Evolutionary conservation across 1,140 invertebrate genomes (phyloP), one percentile per base, ranked within the genome.

Genomic region (Lucilia cuprina): DNA sequence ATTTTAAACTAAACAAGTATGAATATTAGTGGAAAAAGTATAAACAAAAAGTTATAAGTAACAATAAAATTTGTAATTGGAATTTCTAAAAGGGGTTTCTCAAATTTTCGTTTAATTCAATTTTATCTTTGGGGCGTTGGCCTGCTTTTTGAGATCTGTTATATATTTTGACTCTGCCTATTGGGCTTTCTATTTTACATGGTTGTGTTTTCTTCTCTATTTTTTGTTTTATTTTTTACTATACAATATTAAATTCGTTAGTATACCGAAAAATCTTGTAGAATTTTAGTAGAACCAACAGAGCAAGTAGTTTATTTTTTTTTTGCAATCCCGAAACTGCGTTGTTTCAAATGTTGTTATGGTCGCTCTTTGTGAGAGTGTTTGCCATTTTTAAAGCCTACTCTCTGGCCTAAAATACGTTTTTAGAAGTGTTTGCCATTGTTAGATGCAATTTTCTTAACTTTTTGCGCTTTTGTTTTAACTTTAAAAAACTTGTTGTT

Each of bases 151-250:
- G 25, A 13, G 12, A 14, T 55, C 17, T 55, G 12, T 55, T 55
- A 55, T 55, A 55, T 55, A 14, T 17, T 55, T 55, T 30, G 25
- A 12, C 65, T 70, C 21, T n/a, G 41, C 50, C 77, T 80, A 80
- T 80, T 80, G 75, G 8, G 9, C 77, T 80, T 80, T 80, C 77
- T 80, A 80, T 80, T 80, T 80, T 80, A 80, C 77, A 80, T 80
- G 47, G 14, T 80, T 49, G 41, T 49, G 12, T 80, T 34, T 77
- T 35, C 47, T 80, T 80, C 77, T 80, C 41, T 49, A 80, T 80
- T 78, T 78, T 19, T 41, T 78, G 7, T 14, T 5, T n/a, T n/a
- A 19, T 47, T 77, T n/a, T 14, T 77, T 47, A 49, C 34, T 10
- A 34, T 77, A 77, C 74, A 50, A n/a, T 41, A 9, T 8, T 0